Percentiles rank a stretch among this genome's conserved stretches.
phyloP scores from a whole-genome alignment of 2,113 vertebrate species.

The Pavo muticus region DNA sequence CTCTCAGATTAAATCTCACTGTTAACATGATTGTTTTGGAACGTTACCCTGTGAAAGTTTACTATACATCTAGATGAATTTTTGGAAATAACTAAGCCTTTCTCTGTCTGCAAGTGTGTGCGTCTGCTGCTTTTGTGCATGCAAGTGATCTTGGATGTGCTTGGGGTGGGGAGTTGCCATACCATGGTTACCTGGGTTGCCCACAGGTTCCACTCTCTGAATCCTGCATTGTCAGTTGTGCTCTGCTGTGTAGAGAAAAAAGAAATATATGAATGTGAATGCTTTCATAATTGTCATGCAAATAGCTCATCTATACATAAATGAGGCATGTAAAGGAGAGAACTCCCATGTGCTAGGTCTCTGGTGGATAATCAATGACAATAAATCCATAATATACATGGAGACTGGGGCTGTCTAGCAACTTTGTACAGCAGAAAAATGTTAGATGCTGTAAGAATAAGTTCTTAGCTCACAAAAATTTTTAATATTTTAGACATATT shows the following conservation, averaged over 20 bases:
- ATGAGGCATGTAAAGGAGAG: not conserved
- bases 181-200: not conserved
- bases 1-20: not conserved
- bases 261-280: not conserved
- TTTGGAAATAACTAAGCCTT: not conserved
- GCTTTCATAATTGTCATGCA: not conserved
- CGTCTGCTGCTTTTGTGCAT: not conserved
- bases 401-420: not conserved
- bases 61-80: not conserved
- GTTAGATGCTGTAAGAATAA: not conserved
- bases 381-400: not conserved
- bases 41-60: not conserved
- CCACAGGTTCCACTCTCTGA: not conserved
- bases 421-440: not conserved
- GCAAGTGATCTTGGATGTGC: not conserved
- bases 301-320: not conserved
- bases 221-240: accelerated
- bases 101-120: not conserved
- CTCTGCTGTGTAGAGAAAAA: not conserved
- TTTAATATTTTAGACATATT: not conserved
- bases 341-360: not conserved
- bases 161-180: accelerated
- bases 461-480: not conserved
- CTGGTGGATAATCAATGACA: not conserved
- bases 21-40: not conserved